Conservation (phyloP, 2,888 invertebrate genomes). For the Lacanobia wlatinum region DNA sequence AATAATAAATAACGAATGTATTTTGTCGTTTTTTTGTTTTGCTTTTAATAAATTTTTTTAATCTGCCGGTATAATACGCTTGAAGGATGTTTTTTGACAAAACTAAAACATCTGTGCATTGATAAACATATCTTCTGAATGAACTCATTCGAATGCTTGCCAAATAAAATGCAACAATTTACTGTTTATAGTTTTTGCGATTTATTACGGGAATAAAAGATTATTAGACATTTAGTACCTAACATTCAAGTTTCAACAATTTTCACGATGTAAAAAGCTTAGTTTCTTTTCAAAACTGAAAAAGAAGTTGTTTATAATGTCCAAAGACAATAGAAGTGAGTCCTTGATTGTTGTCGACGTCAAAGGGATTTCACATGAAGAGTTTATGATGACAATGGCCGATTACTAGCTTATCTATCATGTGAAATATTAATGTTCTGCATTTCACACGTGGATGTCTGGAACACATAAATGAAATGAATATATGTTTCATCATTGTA, state of each 20-base stretch:
- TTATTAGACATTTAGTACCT: not conserved
- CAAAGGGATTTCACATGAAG: slow-evolving; percentile 17
- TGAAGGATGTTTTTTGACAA: not conserved
- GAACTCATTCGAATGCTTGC: slow-evolving; percentile 26
- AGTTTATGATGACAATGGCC: slow-evolving; percentile 8
- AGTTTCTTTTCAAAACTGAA: not conserved
- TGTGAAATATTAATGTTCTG: not conserved
- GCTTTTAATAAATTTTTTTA: too few species aligned
- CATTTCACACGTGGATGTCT: not conserved
- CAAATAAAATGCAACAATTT: slow-evolving; percentile 23
- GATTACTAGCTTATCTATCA: slow-evolving; percentile 19
- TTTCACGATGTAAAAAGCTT: not conserved
- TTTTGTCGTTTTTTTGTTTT: too few species aligned
- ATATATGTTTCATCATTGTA: too few species aligned
- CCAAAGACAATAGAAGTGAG: not conserved
- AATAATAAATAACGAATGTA: slow-evolving; percentile 9
- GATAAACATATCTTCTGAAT: slow-evolving; percentile 32
- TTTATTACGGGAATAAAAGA: slow-evolving; percentile 19
- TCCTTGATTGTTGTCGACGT: not conserved
- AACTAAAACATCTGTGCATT: slow-evolving; percentile 8
- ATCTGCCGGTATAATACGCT: too few species aligned
- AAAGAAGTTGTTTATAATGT: not conserved
- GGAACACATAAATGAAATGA: not conserved
- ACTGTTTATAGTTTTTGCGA: slow-evolving; percentile 19
- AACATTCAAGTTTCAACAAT: not conserved